phyloP scores from a whole-genome alignment of 2,113 vertebrate genomes.

The Proteles cristata region DNA sequence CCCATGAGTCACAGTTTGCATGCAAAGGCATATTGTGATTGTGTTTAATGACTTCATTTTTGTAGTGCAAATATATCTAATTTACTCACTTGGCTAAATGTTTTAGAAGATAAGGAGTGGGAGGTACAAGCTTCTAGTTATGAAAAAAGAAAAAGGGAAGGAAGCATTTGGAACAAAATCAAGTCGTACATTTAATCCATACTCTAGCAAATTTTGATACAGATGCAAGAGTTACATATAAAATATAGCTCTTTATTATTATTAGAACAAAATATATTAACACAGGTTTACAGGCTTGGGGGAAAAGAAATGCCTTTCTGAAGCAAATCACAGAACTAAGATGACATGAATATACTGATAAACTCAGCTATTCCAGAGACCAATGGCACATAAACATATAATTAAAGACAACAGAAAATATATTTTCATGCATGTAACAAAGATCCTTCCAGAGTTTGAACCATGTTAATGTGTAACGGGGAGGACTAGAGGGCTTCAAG shows the following conservation, averaged over 20 bases:
- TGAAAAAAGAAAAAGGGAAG: neutral
- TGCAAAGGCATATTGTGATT: neutral
- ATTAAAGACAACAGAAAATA: neutral
- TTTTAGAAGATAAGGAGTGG: constrained; percentile 8
- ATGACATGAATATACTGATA: neutral
- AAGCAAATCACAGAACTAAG: neutral
- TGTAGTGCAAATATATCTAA: neutral
- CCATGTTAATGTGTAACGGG: neutral
- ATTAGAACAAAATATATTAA: neutral
- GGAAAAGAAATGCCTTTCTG: neutral
- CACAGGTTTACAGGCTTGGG: neutral
- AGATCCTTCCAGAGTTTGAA: neutral
- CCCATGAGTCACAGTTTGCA: neutral
- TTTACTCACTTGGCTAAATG: constrained; percentile 16
- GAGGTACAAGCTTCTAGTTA: neutral
- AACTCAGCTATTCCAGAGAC: neutral
- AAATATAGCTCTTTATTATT: neutral
- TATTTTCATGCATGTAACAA: neutral
- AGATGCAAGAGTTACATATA: neutral
- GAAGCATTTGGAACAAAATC: neutral
- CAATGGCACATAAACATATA: neutral
- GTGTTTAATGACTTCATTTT: constrained; percentile 22
- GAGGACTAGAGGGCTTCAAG: neutral
- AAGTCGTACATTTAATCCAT: neutral
- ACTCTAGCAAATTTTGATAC: neutral